Evolutionary conservation across 2,113 vertebrate species (phyloP).

Genomic region (Phyllostomus hastatus): DNA sequence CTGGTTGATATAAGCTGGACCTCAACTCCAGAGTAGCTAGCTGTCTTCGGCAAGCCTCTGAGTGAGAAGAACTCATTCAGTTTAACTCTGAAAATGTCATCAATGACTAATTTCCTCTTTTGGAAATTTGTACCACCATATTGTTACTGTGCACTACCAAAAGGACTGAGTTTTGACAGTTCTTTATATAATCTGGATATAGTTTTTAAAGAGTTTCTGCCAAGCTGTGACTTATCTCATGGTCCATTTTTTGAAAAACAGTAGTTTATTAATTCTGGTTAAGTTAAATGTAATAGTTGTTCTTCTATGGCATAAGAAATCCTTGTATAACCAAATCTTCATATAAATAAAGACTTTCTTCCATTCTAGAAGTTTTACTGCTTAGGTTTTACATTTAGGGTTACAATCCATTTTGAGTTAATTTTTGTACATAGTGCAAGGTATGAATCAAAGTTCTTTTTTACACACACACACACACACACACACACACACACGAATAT

Average conservation of each 20-base stretch:
- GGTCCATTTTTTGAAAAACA: neutral
- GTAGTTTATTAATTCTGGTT: neutral
- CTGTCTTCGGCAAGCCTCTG: conserved; percentile 84
- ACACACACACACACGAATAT: neutral
- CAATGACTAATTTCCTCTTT: conserved; percentile 85
- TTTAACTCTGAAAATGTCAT: conserved; percentile 87
- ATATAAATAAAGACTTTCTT: neutral
- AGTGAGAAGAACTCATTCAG: conserved; percentile 88
- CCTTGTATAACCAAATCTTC: neutral
- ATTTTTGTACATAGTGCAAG: neutral
- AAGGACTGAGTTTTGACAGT: neutral
- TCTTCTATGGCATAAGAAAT: neutral
- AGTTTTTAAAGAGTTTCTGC: neutral
- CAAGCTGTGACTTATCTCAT: neutral
- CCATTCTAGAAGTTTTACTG: neutral
- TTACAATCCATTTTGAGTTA: neutral
- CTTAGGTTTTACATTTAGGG: neutral
- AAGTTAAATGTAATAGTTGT: neutral
- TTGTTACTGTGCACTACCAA: neutral
- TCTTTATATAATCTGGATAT: neutral
- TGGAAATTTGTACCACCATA: conserved; percentile 81
- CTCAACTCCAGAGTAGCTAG: conserved; percentile 84
- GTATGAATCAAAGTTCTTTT: neutral
- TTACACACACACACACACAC: no score
- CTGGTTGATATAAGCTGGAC: conserved; percentile 83